Base-by-base conservation (phyloP, 2,888 invertebrate genomes). In the Cosmopolites sordidus region DNA sequence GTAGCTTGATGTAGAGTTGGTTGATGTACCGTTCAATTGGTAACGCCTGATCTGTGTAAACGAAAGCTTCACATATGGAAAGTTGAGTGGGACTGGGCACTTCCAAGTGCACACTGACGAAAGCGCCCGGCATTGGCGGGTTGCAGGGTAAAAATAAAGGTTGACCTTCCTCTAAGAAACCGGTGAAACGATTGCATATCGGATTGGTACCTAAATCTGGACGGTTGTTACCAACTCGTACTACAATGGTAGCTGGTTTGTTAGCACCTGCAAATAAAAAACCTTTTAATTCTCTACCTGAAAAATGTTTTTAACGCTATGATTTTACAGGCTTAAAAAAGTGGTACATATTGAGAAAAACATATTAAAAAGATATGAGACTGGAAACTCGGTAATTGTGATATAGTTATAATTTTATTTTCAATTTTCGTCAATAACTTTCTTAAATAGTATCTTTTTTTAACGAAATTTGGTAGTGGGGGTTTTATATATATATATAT, bases 101-200 rank as follows among this genome's bases (percentile, higher is more conserved):
- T 75, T 94, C 93, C 51, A 94, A 72, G 68, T 93, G 93, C 0
- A 94, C 92, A 63, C 91, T 92, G 58, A 94, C 93, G 72, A 94
- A 94, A 6, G 94, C 94, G 0, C 93, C 93, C 0, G 93, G 92
- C 91, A 93, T 93, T 0, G 93, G 93, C 1, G 93, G 93, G 74
- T 92, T 92, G 76, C 94, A 94, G 0, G 94, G 93, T 45, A 94
- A 75, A 75, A 93, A 94, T 4, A 94, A 78, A 0, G 94, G 93
- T 67, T 92, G 89, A 0, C 93, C 93, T 70, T 92, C 92, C 69
- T 93, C 90, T 9, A 92, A 75, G 56, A 83, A 83, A 1, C 92
- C 92, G 4, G 86, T 89, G 75, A 90, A 94, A 2, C 90, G 82
- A 75, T 93, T 94, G 76, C 94, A 94, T 63, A 94, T 84, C 0